Base-by-base conservation (phyloP, 2,888 invertebrate species). In the Cheilosia scutellata region DNA sequence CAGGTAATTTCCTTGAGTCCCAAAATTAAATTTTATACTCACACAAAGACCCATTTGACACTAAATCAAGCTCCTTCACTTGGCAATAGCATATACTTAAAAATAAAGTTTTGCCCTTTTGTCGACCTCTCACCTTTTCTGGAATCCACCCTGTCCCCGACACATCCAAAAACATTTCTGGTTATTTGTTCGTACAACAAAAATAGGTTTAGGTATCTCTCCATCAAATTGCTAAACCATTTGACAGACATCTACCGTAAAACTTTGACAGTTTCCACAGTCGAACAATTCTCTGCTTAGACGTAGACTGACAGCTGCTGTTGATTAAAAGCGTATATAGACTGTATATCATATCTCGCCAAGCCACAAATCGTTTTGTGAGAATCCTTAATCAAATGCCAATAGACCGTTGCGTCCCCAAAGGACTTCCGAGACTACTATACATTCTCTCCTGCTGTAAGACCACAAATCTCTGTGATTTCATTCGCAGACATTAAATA, bases 401-500 rank as follows among this genome's bases (percentile, higher is more conserved):
- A 65, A 66, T 66, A 55, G 40, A 63, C 29, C 29, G 29, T 49
- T 75, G 27, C 5, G 16, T 6, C 40, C 33, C 65, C 33, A 57
- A 57, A 75, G 40, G 65, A 49, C 53, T 4, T 13, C 37, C 42
- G 37, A 9, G n/a, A 33, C 5, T 13, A 20, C 5, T 13, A n/a
- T n/a, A 33, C 42, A 58, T 42, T 53, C 25, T 5, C 62, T 20
- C 20, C 20, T 20, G 20, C 42, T 42, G 53, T 51, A 47, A 51
- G 44, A 63, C 63, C 63, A 40, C 74, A 55, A 63, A 31, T 74
- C 63, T 37, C 53, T 31, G 53, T 31, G 31, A 66, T 47, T 57
- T 66, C 66, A 33, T 29, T 40, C 29, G 57, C 65, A 57, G 75
- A 49, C 75, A 75, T 58, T 47, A 75, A 75, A 49, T 40, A 66